Percentiles rank a stretch among this genome's conserved stretches.
These are phyloP conservation scores for Promerops cafer DNA, from an alignment of 2,113 vertebrate species.

Conservation along the genomic window DNA sequence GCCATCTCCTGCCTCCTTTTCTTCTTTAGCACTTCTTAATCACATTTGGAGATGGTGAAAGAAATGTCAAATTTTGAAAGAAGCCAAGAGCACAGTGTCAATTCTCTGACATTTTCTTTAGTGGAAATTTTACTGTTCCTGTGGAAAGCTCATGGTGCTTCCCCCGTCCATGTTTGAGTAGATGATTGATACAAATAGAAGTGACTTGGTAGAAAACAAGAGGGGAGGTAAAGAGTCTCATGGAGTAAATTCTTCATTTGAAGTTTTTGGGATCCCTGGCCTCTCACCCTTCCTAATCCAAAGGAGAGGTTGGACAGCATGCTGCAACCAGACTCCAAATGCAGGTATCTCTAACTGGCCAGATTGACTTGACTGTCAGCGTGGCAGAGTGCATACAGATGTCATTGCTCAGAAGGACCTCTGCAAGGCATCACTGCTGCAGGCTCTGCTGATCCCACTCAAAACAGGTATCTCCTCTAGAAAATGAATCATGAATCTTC, in stretches of 20 bases:
- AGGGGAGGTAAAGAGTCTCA: not conserved
- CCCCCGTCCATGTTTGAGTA: rapidly evolving
- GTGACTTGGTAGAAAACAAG: not conserved
- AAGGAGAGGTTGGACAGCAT: not conserved
- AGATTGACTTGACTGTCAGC: not conserved
- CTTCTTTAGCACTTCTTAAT: not conserved
- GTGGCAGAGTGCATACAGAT: not conserved
- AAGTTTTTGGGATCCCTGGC: not conserved
- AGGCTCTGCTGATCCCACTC: not conserved
- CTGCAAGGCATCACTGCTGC: not conserved
- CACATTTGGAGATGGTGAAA: not conserved
- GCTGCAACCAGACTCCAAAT: not conserved
- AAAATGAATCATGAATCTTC: not conserved
- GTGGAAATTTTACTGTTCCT: not conserved
- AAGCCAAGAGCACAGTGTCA: not conserved
- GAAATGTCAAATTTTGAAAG: not conserved
- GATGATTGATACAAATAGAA: not conserved
- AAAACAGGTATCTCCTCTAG: not conserved
- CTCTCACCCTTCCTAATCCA: not conserved
- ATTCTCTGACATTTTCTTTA: not conserved
- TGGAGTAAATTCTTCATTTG: not conserved
- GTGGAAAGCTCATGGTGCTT: rapidly evolving
- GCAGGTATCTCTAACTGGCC: not conserved
- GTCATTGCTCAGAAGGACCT: not conserved
- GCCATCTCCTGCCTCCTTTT: not conserved